Base-by-base conservation (phyloP, 2,888 invertebrate species). In the Aleiodes leptofemur region DNA sequence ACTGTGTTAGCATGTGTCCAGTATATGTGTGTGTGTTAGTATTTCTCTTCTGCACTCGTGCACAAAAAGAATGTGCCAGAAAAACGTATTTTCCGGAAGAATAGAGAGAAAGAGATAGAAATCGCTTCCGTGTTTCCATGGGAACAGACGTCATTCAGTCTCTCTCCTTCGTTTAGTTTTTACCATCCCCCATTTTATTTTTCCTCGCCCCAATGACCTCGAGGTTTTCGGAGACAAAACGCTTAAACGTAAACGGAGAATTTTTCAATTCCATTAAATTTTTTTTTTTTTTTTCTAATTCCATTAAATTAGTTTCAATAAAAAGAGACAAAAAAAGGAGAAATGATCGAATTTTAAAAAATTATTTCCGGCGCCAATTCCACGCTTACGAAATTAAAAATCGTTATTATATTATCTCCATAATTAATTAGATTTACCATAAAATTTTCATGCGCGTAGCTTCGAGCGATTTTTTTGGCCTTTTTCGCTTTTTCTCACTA, bases 131-230 rank as follows among this genome's bases (percentile, higher is more conserved):
- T 88, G 23, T 23, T 82, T 86, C 82, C 88, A 88, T 88, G 88
- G 88, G 84, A 88, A 88, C 88, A 85, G 84, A 85, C 84, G 84
- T 87, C 87, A 86, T 87, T 84, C 43, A 23, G 23, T 23, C 23
- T 23, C 23, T 23, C 14, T 53, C 16, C 71, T 43, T 71, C 74
- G 23, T 53, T 74, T 74, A 38, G 51, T 61, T 51, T 64, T 23
- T 48, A 50, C 34, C 23, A 23, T 53, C 51, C 50, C 38, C 64
- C 16, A 50, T 38, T 61, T 50, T 16, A 48, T 59, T 69, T 61
- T 74, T 70, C 2, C 23, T 23, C 23, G n/a, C 59, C 51, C 48
- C 48, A 31, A 64, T 50, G 16, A 23, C 50, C 50, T 48, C 66
- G 31, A 61, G 23, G 23, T 31, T 61, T n/a, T 38, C 38, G 59